phyloP scores from a whole-genome alignment of 2,797 vertebrate genomes.

The Ceryle rudis region DNA sequence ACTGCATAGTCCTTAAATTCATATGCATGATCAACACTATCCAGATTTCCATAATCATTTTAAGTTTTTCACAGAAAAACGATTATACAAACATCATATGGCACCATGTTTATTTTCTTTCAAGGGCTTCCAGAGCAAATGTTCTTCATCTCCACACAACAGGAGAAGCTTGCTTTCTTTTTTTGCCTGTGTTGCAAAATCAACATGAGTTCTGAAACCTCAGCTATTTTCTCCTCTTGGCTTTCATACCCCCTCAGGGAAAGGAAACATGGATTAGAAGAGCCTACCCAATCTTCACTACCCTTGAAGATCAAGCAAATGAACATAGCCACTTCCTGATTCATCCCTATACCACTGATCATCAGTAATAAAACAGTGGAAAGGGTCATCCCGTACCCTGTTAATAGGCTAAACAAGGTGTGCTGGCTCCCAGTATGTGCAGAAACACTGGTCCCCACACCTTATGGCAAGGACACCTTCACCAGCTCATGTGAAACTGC shows the following conservation, averaged over 20 bases:
- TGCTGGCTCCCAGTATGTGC: not conserved
- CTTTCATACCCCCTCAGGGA: not conserved
- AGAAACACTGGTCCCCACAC: not conserved
- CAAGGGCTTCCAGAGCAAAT: constrained; percentile 39
- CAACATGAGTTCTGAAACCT: constrained; percentile 24
- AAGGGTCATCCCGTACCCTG: not conserved
- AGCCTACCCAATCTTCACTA: not conserved
- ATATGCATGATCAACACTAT: not conserved
- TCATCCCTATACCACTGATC: not conserved
- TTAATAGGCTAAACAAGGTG: not conserved
- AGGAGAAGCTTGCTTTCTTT: constrained; percentile 18
- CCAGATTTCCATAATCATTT: not conserved
- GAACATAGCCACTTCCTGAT: not conserved
- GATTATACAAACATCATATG: constrained; percentile 11
- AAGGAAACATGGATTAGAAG: not conserved
- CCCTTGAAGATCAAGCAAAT: not conserved
- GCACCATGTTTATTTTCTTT: not conserved
- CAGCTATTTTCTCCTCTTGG: constrained; percentile 35
- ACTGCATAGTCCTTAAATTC: not conserved
- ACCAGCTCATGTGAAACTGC: not conserved
- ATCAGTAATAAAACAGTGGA: not conserved
- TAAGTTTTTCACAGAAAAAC: constrained; percentile 11
- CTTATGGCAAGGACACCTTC: not conserved
- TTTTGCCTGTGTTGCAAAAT: constrained; percentile 29
- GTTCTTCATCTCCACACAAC: constrained; percentile 11